Evolutionary conservation across 2,113 vertebrate species (phyloP).

Genomic region (Chlorocebus sabaeus): DNA sequence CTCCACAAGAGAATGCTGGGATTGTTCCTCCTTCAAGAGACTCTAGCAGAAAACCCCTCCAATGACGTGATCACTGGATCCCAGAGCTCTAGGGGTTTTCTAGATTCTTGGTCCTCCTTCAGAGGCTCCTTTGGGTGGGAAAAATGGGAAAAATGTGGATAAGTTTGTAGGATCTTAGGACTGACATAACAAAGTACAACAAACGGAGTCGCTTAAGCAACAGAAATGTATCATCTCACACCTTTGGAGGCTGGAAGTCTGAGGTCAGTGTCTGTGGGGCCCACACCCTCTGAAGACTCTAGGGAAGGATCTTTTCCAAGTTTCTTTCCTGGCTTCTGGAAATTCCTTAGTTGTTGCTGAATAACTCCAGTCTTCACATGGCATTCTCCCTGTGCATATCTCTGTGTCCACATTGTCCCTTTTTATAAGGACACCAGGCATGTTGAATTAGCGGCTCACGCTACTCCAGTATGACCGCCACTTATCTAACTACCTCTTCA

Average conservation of each 20-base stretch:
- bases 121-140: background rate
- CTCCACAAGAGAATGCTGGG: rapidly evolving
- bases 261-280: background rate
- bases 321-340: rapidly evolving
- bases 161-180: rapidly evolving
- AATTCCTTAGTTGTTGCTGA: no score
- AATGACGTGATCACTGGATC: background rate
- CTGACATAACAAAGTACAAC: background rate
- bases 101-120: background rate
- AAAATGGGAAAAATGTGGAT: background rate
- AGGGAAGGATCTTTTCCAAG: background rate
- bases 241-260: background rate
- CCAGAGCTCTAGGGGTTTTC: background rate
- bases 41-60: background rate
- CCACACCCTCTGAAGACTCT: rapidly evolving
- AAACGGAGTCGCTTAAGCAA: background rate
- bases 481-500: background rate
- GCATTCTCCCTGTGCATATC: rapidly evolving
- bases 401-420: background rate
- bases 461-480: background rate
- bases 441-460: background rate
- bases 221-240: rapidly evolving
- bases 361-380: rapidly evolving
- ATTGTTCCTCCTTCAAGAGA: background rate
- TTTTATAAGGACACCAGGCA: background rate